Evolutionary conservation across 2,888 invertebrate species (phyloP).

Genomic region (Rhagophthalmus giganteus): DNA sequence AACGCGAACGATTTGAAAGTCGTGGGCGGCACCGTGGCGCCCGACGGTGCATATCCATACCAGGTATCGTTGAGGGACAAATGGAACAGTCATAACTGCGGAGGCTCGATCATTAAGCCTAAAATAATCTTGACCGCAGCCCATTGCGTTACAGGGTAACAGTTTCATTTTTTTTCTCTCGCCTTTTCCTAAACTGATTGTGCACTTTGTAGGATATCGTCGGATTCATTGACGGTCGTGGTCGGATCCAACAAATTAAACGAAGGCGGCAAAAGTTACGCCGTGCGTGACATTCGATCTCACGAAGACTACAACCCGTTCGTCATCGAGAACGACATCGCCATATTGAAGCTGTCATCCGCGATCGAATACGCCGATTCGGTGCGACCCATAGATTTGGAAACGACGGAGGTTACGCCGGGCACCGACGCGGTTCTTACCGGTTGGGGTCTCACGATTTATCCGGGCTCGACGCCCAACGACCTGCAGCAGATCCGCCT

Average conservation of each 20-base stretch:
- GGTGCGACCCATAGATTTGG: constrained; percentile 39
- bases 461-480: constrained; percentile 60
- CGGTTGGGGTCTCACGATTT: constrained; percentile 59
- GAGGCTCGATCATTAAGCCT: constrained; percentile 61
- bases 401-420: constrained; percentile 46
- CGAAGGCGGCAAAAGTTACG: constrained; percentile 43
- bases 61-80: constrained; percentile 58
- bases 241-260: constrained; percentile 46
- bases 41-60: constrained; percentile 59
- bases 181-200: constrained; percentile 16
- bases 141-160: constrained; percentile 36
- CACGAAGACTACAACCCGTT: constrained; percentile 27
- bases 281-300: constrained; percentile 38
- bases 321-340: constrained; percentile 33
- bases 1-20: constrained; percentile 43
- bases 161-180: not conserved
- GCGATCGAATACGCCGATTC: constrained; percentile 25
- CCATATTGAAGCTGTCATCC: constrained; percentile 28
- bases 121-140: constrained; percentile 47
- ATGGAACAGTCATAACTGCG: constrained; percentile 62
- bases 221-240: constrained; percentile 42
- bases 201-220: too few species aligned
- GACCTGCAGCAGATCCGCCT: constrained; percentile 61
- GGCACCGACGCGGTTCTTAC: constrained; percentile 52
- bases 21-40: constrained; percentile 60